phyloP scores from a whole-genome alignment of 2,113 vertebrate species.

The Heteronetta atricapilla region DNA sequence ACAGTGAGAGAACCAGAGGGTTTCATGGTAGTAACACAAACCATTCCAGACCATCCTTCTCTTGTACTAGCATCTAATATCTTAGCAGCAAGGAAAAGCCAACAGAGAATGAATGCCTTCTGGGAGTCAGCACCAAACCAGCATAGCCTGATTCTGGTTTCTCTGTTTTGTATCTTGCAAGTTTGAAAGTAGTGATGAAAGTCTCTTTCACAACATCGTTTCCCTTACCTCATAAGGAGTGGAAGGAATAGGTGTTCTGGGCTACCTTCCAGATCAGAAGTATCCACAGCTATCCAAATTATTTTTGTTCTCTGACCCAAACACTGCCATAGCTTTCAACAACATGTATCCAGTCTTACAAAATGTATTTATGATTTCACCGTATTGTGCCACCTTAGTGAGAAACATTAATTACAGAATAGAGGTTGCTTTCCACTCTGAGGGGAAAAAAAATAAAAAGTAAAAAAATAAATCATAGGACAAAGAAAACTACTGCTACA shows the following conservation, averaged over 20 bases:
- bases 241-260: not conserved
- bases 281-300: not conserved
- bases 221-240: not conserved
- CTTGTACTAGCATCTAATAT: not conserved
- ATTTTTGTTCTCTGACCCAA: not conserved
- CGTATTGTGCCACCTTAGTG: not conserved
- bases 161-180: not conserved
- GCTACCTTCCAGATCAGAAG: not conserved
- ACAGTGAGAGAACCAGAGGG: not conserved
- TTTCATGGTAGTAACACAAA: not conserved
- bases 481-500: not conserved
- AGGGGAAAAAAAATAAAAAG: not conserved
- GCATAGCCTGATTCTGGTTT: not conserved
- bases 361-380: not conserved
- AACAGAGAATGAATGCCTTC: not conserved
- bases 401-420: not conserved
- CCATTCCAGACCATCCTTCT: not conserved
- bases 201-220: not conserved
- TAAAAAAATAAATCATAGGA: not conserved
- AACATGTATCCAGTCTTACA: not conserved
- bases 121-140: not conserved
- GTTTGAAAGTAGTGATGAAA: not conserved
- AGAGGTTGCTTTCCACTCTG: not conserved
- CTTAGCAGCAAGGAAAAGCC: not conserved
- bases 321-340: not conserved